Conservation (phyloP, 2,113 vertebrate species). For the Chionomys nivalis region DNA sequence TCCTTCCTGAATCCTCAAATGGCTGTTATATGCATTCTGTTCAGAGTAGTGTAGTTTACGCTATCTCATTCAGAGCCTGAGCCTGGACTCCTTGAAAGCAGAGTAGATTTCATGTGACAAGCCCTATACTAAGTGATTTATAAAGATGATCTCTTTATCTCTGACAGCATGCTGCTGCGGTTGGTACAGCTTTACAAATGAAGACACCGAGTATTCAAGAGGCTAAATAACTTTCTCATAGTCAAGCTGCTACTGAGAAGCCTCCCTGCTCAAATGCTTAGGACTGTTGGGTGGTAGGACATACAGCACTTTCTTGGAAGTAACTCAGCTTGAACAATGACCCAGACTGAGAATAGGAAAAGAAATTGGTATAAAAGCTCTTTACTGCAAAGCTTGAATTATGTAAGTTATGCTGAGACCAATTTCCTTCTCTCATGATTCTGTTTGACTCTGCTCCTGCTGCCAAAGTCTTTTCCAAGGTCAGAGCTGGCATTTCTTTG, state of each 20-base stretch:
- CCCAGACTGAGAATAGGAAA: background rate
- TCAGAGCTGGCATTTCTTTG: conserved; percentile 30
- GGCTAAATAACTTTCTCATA: background rate
- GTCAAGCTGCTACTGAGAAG: background rate
- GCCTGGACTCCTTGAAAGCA: background rate
- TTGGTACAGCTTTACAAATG: background rate
- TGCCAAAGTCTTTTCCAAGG: conserved; percentile 51
- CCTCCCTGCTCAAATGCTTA: background rate
- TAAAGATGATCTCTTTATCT: conserved; percentile 26
- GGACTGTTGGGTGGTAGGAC: background rate
- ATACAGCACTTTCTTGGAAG: background rate
- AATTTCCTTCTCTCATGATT: conserved; percentile 46
- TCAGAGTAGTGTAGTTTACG: background rate
- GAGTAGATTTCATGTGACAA: background rate
- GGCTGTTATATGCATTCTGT: background rate
- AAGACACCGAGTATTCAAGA: conserved; percentile 18
- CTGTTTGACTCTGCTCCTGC: conserved; percentile 37
- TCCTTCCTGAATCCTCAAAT: background rate
- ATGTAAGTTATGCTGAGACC: conserved; percentile 24
- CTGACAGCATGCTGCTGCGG: background rate
- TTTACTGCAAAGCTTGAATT: conserved; percentile 33
- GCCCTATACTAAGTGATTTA: background rate
- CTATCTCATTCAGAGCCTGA: background rate
- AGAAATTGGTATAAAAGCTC: conserved; percentile 44
- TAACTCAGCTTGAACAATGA: background rate